Evolutionary conservation across 2,113 vertebrate genomes (phyloP).

Genomic region (Oreotrochilus melanogaster): DNA sequence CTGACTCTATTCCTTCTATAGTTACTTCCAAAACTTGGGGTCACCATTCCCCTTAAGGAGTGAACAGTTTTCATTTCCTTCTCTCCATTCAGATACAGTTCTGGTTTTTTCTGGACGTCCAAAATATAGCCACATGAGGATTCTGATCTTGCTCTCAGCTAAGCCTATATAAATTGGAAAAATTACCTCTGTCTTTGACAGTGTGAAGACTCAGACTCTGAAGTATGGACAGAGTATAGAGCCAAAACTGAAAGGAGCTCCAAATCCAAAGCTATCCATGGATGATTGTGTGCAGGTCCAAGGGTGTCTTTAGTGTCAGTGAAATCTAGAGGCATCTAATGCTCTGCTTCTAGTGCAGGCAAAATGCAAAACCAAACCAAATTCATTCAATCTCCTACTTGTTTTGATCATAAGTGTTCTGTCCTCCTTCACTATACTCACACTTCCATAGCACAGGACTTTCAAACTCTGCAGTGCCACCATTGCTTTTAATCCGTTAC

Average conservation of each 20-base stretch:
- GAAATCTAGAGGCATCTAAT: not conserved
- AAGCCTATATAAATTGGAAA: not conserved
- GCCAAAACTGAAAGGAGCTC: not conserved
- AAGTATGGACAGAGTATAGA: not conserved
- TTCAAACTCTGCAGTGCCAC: not conserved
- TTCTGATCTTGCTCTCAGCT: not conserved
- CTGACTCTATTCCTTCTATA: not conserved
- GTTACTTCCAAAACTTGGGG: not conserved
- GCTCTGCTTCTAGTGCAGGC: not conserved
- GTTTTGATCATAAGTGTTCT: fast-evolving
- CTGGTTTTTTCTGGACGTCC: not conserved
- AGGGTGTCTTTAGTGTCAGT: not conserved
- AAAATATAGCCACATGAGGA: not conserved
- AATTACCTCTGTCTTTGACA: not conserved
- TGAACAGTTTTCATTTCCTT: not conserved
- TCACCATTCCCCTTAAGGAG: not conserved
- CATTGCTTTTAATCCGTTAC: not conserved
- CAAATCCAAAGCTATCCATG: not conserved
- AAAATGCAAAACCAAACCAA: not conserved
- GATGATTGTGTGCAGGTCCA: not conserved
- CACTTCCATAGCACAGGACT: not conserved
- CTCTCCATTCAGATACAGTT: not conserved
- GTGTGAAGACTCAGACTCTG: not conserved
- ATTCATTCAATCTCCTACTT: not conserved
- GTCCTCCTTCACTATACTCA: not conserved